phyloP scores from a whole-genome alignment of 2,797 vertebrate species.

The Helicolenus hilgendorfi region DNA sequence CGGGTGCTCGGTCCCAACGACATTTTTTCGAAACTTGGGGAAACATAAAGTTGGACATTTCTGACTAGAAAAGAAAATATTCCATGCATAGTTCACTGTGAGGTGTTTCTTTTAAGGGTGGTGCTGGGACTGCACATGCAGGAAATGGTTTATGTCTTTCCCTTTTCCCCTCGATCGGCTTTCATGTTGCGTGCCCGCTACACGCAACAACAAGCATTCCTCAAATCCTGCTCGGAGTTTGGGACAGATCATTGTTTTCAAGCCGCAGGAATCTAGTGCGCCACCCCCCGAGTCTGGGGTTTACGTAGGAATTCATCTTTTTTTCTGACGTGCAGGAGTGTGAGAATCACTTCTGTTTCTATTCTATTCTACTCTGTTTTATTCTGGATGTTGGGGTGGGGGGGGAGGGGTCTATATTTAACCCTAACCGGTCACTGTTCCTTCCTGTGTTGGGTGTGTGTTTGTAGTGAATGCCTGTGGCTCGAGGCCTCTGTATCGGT shows the following conservation, averaged over 20 bases:
- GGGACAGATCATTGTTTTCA: slow-evolving; percentile 60
- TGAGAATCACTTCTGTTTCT: slow-evolving; percentile 20
- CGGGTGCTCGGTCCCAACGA: slow-evolving; percentile 4
- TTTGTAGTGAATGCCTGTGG: slow-evolving; percentile 87
- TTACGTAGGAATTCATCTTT: slow-evolving; percentile 36
- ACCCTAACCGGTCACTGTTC: slow-evolving; percentile 66
- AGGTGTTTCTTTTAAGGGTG: slow-evolving; percentile 78
- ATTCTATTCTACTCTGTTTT: slow-evolving; percentile 11
- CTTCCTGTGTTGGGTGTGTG: slow-evolving; percentile 82
- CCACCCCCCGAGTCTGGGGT: slow-evolving; percentile 34
- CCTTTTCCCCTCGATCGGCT: slow-evolving; percentile 56
- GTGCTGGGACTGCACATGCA: slow-evolving; percentile 55
- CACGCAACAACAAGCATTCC: slow-evolving; percentile 65
- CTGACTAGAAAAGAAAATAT: slow-evolving; percentile 59
- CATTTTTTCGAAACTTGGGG: slow-evolving; percentile 37
- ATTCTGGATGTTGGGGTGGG: slow-evolving; percentile 12
- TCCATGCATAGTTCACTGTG: slow-evolving; percentile 40
- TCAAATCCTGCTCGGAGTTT: slow-evolving; percentile 51
- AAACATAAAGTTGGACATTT: slow-evolving; percentile 33
- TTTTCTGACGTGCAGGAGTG: slow-evolving; percentile 2
- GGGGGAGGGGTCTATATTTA: slow-evolving; percentile 77
- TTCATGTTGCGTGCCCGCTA: slow-evolving; percentile 54
- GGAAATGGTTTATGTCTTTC: slow-evolving; percentile 79
- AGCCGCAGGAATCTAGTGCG: slow-evolving; percentile 65
- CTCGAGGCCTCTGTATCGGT: slow-evolving; percentile 68